phyloP scores from a whole-genome alignment of 2,888 invertebrate genomes.

The Myopa tessellatipennis region DNA sequence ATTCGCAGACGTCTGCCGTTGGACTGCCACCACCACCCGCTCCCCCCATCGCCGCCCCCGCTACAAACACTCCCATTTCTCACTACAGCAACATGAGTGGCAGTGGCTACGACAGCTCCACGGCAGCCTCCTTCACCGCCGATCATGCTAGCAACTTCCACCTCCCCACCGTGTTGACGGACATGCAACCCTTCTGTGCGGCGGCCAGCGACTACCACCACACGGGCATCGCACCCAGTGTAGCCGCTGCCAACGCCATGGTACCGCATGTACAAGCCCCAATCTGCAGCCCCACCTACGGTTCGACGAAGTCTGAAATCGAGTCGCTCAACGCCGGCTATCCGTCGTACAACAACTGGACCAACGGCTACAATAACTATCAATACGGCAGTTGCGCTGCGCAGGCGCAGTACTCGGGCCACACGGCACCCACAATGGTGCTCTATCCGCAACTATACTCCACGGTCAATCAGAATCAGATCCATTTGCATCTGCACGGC shows the following conservation, averaged over 20 bases:
- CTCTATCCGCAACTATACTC: conserved; percentile 83
- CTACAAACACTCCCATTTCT: conserved; percentile 62
- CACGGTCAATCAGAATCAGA: conserved; percentile 88
- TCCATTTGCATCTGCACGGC: conserved; percentile 82
- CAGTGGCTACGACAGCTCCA: conserved; percentile 64
- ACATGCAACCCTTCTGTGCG: conserved; percentile 69
- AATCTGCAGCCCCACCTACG: conserved; percentile 56
- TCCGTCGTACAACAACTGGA: conserved; percentile 66
- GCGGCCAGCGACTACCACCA: conserved; percentile 68
- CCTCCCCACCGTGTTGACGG: conserved; percentile 72
- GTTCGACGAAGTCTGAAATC: conserved; percentile 60
- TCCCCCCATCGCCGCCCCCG: conserved; percentile 66
- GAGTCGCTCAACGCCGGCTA: conserved; percentile 62
- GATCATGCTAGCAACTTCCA: conserved; percentile 71
- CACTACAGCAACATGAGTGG: conserved; percentile 61
- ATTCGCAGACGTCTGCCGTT: conserved; percentile 53
- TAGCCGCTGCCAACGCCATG: conserved; percentile 53
- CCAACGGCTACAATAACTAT: conserved; percentile 78
- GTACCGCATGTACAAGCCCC: conserved; percentile 55
- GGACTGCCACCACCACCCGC: conserved; percentile 68
- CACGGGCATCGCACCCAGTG: conserved; percentile 53
- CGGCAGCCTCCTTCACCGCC: conserved; percentile 51
- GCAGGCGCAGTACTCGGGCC: conserved; percentile 56
- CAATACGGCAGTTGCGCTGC: conserved; percentile 72
- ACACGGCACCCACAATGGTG: conserved; percentile 74